These are phyloP conservation scores for Fissipunctia ypsillon DNA, from an alignment of 2,888 invertebrate species.

Conservation along the genomic window DNA sequence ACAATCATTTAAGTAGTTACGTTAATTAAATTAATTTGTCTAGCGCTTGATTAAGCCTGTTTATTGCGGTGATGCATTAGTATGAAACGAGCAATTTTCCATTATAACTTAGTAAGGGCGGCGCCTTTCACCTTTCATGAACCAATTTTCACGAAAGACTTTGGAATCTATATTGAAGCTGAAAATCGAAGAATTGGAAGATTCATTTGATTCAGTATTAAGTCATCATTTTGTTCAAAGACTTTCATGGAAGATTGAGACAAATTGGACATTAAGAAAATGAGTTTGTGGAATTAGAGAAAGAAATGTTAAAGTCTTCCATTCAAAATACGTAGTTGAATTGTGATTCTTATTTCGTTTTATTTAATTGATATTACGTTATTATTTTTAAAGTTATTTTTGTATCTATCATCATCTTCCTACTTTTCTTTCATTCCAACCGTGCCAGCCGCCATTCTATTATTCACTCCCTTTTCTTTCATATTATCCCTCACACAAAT, in stretches of 20 bases:
- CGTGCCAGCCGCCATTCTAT: not conserved
- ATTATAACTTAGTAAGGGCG: constrained; percentile 33
- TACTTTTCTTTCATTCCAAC: not conserved
- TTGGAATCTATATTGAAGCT: constrained; percentile 12
- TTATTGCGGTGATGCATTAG: constrained; percentile 36
- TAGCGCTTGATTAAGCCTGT: constrained; percentile 41
- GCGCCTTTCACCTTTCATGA: constrained; percentile 22
- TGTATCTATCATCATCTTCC: no score
- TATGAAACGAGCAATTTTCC: constrained; percentile 31
- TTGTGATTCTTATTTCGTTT: not conserved
- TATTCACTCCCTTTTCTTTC: not conserved
- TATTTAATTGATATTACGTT: not conserved
- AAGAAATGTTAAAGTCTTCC: not conserved
- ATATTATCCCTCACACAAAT: not conserved
- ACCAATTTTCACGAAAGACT: constrained; percentile 19
- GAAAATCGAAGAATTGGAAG: constrained; percentile 16
- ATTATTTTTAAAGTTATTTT: not conserved
- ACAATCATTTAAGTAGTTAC: constrained; percentile 30
- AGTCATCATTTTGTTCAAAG: constrained; percentile 33
- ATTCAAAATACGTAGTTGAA: not conserved
- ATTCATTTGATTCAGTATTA: constrained; percentile 20
- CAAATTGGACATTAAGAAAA: constrained; percentile 12
- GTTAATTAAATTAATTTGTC: constrained; percentile 50
- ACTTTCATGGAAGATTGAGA: not conserved
- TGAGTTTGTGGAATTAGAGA: not conserved